phyloP scores from a whole-genome alignment of 2,888 invertebrate species.

The Lasioglossum marginatum region DNA sequence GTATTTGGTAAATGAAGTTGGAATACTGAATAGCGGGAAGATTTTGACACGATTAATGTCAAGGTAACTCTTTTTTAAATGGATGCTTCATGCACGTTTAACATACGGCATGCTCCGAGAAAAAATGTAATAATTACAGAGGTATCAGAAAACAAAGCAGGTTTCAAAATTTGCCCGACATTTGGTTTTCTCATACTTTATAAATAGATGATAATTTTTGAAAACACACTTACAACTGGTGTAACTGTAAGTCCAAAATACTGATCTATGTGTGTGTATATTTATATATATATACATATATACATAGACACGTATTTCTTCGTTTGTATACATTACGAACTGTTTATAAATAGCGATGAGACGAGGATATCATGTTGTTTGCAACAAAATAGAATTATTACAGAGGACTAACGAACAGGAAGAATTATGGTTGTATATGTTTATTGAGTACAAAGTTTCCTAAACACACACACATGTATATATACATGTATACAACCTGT shows the following conservation, averaged over 20 bases:
- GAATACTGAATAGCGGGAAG: constrained; percentile 69
- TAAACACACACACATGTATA: constrained; percentile 31
- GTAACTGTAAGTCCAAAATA: constrained; percentile 79
- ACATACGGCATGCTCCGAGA: constrained; percentile 32
- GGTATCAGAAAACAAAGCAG: constrained; percentile 30
- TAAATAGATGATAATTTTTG: constrained; percentile 81
- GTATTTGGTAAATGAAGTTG: constrained; percentile 75
- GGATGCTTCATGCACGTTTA: constrained; percentile 34
- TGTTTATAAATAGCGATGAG: constrained; percentile 37
- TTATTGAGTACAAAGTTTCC: constrained; percentile 60
- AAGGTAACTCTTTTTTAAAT: constrained; percentile 25
- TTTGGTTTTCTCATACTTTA: constrained; percentile 75
- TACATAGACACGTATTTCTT: constrained; percentile 46
- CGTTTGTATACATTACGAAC: constrained; percentile 36
- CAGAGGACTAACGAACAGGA: constrained; percentile 45
- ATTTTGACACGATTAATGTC: constrained; percentile 59
- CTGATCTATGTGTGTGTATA: constrained; percentile 26
- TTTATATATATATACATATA: constrained; percentile 41
- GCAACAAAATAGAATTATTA: constrained; percentile 43
- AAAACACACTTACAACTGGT: constrained; percentile 77
- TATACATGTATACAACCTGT: constrained; percentile 4
- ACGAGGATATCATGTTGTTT: constrained; percentile 39
- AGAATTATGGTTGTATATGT: constrained; percentile 48
- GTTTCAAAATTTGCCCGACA: constrained; percentile 68
- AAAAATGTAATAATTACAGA: constrained; percentile 28